Conservation (phyloP, 2,113 vertebrate genomes). For the Puma concolor region DNA sequence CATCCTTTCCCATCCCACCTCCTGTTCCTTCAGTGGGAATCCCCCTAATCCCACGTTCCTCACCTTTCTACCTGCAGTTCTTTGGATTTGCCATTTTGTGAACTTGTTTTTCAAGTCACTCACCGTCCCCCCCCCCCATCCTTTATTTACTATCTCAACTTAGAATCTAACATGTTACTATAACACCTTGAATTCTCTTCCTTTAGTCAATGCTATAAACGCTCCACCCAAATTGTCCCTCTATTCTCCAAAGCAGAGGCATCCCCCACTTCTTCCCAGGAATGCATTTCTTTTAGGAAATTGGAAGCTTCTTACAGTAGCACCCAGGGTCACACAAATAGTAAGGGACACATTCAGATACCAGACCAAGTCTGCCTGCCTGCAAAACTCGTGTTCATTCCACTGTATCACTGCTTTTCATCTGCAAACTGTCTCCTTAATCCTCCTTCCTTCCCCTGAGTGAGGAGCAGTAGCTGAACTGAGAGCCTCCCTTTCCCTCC, state of each 20-base stretch:
- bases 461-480: not conserved
- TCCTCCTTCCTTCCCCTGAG: not conserved
- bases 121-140: not conserved
- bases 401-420: not conserved
- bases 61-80: not conserved
- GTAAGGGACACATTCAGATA: not conserved
- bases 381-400: not conserved
- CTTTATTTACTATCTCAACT: not conserved
- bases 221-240: not conserved
- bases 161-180: not conserved
- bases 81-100: not conserved
- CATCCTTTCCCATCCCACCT: not conserved
- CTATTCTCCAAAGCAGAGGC: not conserved
- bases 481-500: not conserved
- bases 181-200: not conserved
- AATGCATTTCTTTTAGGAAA: not conserved
- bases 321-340: not conserved
- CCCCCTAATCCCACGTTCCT: rapidly evolving
- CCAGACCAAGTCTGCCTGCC: not conserved
- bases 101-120: not conserved
- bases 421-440: not conserved
- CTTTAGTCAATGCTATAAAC: not conserved
- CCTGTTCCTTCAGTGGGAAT: not conserved
- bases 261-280: not conserved
- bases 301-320: not conserved